Percentiles rank a stretch among this genome's conserved stretches.
phyloP scores from a whole-genome alignment of 2,113 vertebrate genomes.

The Oplegnathus fasciatus region DNA sequence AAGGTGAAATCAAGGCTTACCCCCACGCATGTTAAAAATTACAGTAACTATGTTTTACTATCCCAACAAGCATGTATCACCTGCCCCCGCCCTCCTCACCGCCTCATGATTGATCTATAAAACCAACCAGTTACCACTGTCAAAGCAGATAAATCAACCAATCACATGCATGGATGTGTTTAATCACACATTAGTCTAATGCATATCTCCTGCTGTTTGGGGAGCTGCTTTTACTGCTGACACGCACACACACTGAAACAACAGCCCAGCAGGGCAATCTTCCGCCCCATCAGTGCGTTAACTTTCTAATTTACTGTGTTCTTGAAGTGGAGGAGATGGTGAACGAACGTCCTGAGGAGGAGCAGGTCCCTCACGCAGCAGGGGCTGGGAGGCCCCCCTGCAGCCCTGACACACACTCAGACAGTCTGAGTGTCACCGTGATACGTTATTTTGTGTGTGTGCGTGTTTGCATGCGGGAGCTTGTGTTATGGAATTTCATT shows the following conservation, averaged over 20 bases:
- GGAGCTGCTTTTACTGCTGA: constrained; percentile 60
- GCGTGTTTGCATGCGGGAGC: too few relatives aligned
- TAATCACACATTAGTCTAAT: constrained; percentile 78
- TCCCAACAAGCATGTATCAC: constrained; percentile 34
- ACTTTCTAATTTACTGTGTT: constrained; percentile 71
- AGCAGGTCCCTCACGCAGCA: constrained; percentile 32
- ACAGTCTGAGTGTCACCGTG: constrained; percentile 3
- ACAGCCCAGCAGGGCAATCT: constrained; percentile 68
- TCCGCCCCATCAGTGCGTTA: constrained; percentile 75
- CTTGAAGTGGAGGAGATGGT: constrained; percentile 47
- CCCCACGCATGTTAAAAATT: constrained; percentile 13
- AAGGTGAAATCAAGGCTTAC: background rate
- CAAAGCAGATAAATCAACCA: constrained; percentile 74
- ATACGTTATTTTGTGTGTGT: background rate
- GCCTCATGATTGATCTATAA: constrained; percentile 60
- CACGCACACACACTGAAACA: constrained; percentile 47
- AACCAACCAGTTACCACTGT: constrained; percentile 64
- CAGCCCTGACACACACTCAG: constrained; percentile 29
- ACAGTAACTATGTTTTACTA: constrained; percentile 35
- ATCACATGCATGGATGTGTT: constrained; percentile 79
- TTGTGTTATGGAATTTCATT: background rate
- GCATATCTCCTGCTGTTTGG: constrained; percentile 71
- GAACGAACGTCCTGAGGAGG: constrained; percentile 45
- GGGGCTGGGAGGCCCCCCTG: constrained; percentile 44
- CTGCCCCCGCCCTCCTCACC: constrained; percentile 14